phyloP scores from a whole-genome alignment of 1,140 invertebrate genomes.

The Musca domestica region DNA sequence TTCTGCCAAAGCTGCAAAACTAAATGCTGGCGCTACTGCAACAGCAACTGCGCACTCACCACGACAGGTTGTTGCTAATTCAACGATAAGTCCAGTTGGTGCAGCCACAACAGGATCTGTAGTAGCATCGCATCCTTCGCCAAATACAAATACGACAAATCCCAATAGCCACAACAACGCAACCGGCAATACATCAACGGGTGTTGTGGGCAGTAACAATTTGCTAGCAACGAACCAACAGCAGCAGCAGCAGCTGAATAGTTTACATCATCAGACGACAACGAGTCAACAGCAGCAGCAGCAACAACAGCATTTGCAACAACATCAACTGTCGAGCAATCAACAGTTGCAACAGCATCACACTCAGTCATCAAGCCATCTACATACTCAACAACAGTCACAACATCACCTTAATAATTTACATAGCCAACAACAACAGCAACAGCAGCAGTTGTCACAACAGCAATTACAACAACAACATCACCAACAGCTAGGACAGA shows the following conservation, averaged over 20 bases:
- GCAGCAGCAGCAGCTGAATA: slow-evolving; percentile 24
- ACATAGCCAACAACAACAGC: slow-evolving; percentile 31
- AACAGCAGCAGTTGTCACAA: slow-evolving; percentile 34
- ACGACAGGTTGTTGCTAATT: slow-evolving; percentile 31
- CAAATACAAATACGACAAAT: slow-evolving; percentile 38
- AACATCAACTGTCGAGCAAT: slow-evolving; percentile 32
- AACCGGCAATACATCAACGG: slow-evolving; percentile 1
- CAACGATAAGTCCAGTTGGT: slow-evolving; percentile 46
- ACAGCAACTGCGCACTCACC: slow-evolving; percentile 50
- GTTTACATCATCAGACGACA: slow-evolving; percentile 15
- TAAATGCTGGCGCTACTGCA: slow-evolving; percentile 43
- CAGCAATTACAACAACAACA: slow-evolving; percentile 37
- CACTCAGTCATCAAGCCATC: slow-evolving; percentile 5
- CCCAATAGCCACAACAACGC: not conserved
- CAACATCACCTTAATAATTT: slow-evolving; percentile 37
- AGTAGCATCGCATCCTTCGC: slow-evolving; percentile 51
- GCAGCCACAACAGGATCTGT: slow-evolving; percentile 45
- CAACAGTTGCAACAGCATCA: slow-evolving; percentile 34
- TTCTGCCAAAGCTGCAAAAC: slow-evolving; percentile 28
- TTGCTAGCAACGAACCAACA: slow-evolving; percentile 22
- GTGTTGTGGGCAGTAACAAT: not conserved
- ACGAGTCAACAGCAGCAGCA: slow-evolving; percentile 28
- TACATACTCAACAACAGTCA: slow-evolving; percentile 29
- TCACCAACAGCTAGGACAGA: slow-evolving; percentile 32
- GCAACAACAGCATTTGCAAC: slow-evolving; percentile 19